These are phyloP conservation scores for Pseudopipra pipra DNA, from an alignment of 2,113 vertebrate species.

Conservation along the genomic window DNA sequence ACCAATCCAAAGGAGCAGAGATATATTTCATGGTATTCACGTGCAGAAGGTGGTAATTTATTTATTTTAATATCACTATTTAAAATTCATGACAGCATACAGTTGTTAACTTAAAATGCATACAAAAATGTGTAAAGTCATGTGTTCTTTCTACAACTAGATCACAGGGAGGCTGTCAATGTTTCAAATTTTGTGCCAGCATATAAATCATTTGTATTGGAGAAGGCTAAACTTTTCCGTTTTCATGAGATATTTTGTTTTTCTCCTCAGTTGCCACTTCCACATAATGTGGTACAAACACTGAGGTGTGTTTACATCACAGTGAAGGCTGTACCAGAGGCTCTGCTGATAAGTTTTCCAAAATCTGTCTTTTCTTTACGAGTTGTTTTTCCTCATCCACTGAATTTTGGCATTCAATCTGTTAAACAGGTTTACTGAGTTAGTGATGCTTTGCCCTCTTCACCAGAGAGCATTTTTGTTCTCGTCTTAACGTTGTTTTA, in stretches of 20 bases:
- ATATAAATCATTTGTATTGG: neutral
- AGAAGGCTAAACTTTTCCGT: neutral
- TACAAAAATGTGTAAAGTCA: neutral
- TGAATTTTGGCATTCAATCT: neutral
- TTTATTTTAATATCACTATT: neutral
- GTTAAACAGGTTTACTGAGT: neutral
- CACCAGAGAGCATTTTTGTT: neutral
- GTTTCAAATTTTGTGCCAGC: neutral
- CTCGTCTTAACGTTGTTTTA: neutral
- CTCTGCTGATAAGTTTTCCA: neutral
- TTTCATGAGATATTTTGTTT: neutral
- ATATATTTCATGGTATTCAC: fast-evolving
- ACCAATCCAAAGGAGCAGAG: neutral
- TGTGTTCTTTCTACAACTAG: neutral
- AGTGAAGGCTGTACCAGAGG: fast-evolving
- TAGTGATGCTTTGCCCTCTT: neutral
- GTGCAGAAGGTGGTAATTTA: neutral
- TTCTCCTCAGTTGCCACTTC: neutral
- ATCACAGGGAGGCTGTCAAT: neutral
- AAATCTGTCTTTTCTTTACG: neutral
- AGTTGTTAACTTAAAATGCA: neutral
- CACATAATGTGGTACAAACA: neutral
- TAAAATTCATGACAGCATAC: neutral
- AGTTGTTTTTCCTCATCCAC: neutral
- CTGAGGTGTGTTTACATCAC: neutral